phyloP scores from a whole-genome alignment of 2,113 vertebrate species.

The Pterophyllum scalare region DNA sequence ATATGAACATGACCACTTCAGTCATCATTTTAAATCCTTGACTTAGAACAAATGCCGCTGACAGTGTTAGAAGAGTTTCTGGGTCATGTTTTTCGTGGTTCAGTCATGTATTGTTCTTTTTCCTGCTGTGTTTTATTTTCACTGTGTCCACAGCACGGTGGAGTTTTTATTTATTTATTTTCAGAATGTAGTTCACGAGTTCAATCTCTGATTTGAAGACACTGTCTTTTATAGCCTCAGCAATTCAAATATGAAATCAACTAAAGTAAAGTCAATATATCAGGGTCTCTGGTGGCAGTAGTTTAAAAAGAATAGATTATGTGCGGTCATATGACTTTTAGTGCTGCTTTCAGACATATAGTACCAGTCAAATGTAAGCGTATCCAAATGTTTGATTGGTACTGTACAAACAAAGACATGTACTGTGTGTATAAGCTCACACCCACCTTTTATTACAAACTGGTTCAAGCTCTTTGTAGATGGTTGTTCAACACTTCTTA shows the following conservation, averaged over 20 bases:
- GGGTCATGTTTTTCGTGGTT: background rate
- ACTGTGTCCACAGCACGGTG: background rate
- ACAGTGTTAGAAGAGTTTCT: background rate
- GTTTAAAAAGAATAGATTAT: background rate
- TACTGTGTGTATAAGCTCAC: background rate
- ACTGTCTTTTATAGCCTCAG: background rate
- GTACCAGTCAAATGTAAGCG: too few species aligned
- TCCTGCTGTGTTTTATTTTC: background rate
- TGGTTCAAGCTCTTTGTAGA: background rate
- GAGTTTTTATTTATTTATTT: background rate
- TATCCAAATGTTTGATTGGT: too few species aligned
- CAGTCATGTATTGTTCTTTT: background rate
- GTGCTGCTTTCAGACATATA: background rate
- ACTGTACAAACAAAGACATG: background rate
- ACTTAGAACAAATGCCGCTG: background rate
- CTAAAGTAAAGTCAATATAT: background rate
- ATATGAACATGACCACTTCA: background rate
- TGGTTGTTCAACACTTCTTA: background rate
- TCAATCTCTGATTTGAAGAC: background rate
- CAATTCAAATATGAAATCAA: constrained; percentile 5
- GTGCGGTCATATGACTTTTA: background rate
- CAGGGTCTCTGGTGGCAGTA: background rate
- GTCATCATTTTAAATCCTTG: constrained; percentile 4
- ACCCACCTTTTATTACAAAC: background rate
- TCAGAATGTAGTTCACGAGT: background rate